Percentiles rank a stretch among this genome's conserved stretches.
phyloP scores from a whole-genome alignment of 2,113 vertebrate species.

The Orthonyx spaldingii region DNA sequence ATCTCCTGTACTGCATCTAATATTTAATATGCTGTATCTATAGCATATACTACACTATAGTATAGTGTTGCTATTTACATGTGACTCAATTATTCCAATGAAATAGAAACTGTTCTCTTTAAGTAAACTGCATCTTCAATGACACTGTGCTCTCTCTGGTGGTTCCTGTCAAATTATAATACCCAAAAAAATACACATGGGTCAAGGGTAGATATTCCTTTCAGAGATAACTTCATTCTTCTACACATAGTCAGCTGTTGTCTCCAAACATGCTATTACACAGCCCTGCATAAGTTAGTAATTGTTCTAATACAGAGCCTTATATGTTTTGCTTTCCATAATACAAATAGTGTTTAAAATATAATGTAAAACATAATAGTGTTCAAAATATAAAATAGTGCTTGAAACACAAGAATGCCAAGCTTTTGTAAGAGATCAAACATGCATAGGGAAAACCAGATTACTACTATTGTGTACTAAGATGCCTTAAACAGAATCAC shows the following conservation, averaged over 20 bases:
- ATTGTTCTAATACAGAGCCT: not conserved
- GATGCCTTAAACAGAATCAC: not conserved
- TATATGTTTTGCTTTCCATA: not conserved
- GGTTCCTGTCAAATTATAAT: not conserved
- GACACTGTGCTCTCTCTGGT: not conserved
- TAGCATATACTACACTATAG: too few species aligned
- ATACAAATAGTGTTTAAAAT: not conserved
- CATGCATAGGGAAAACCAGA: not conserved
- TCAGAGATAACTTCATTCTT: not conserved
- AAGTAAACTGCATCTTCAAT: not conserved
- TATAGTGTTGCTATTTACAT: not conserved
- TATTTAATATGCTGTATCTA: not conserved
- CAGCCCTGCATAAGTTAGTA: not conserved
- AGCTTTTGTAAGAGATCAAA: not conserved
- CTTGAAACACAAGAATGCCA: too few species aligned
- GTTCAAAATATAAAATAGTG: not conserved
- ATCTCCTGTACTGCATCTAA: not conserved
- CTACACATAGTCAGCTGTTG: not conserved
- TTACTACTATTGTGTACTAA: not conserved
- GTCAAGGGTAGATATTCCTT: not conserved
- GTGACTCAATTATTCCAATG: not conserved
- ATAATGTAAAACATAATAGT: not conserved
- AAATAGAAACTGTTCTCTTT: not conserved
- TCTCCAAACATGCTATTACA: not conserved
- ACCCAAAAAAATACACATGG: rapidly evolving